These are phyloP conservation scores for Manis crassicaudata DNA, from an alignment of 2,797 vertebrate genomes.

Conservation along the genomic window DNA sequence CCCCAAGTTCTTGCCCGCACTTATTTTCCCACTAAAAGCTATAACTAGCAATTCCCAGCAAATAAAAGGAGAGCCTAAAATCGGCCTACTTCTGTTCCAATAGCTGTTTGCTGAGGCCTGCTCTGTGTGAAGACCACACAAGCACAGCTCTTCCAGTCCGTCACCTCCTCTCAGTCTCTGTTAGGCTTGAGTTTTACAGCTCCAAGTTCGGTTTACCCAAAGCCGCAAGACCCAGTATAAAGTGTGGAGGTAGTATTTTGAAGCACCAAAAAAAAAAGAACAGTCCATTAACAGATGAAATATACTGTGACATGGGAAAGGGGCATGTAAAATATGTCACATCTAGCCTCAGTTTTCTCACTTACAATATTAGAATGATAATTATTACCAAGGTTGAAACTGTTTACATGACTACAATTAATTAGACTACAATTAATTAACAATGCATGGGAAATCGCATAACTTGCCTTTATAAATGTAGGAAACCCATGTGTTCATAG, in stretches of 20 bases:
- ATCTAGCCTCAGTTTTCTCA: background rate
- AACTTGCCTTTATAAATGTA: background rate
- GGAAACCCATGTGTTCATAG: background rate
- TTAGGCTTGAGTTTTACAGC: background rate
- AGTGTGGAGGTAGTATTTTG: background rate
- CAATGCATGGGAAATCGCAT: background rate
- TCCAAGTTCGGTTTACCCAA: background rate
- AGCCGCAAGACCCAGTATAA: background rate
- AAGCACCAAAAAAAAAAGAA: background rate
- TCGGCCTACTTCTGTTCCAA: background rate
- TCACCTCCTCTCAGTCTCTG: background rate
- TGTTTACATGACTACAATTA: background rate
- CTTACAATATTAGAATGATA: background rate
- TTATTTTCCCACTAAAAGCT: background rate
- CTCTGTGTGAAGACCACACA: background rate
- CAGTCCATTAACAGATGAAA: background rate
- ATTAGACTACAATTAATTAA: background rate
- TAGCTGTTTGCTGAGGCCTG: background rate
- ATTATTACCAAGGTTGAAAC: background rate
- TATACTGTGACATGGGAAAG: background rate
- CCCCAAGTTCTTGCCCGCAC: background rate
- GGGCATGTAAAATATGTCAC: background rate
- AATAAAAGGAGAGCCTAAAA: background rate
- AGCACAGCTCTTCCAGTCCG: background rate
- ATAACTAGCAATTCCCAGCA: background rate